Evolutionary conservation across 2,113 vertebrate species (phyloP), one percentile per base, ranked within the genome.

Genomic region (Rhinichthys klamathensis): DNA sequence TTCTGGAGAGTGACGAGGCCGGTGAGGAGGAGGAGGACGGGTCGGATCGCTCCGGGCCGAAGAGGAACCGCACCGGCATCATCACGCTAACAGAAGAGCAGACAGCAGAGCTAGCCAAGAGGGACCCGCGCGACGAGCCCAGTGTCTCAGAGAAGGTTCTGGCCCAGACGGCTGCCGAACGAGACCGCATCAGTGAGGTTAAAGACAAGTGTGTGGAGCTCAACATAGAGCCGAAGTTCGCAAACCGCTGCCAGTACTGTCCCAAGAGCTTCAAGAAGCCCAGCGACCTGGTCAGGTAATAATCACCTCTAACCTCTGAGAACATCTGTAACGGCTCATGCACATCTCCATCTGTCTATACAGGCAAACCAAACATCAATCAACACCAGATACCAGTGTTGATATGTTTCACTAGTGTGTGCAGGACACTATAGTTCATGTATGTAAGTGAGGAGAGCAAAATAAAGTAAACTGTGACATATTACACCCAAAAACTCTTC

Each of bases 181-280:
- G 97, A 85, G 97, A 99, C 90, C 96, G 98, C 35, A 95, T 99
- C 91, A 99, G 98, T 18, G 98, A 99, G 93, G 96, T 99, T 83
- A 98, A 97, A 88, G 98, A 99, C 89, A 97, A 97, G 79, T 96
- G 95, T 1, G 96, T 96, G 0, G 97, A 97, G 88, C 92, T 98
- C 63, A 96, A 98, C 91, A 95, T 96, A 0, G 98, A 99, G 82
- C 98, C 98, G 32, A 98, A 97, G 92, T 97, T 97, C 1, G 95
- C 97, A 87, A 99, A 99, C 93, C 96, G 97, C 88, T 99, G 98
- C 88, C 94, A 84, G 85, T 99, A 91, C 65, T 99, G 98, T 83
- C 97, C 98, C 35, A 99, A 99, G 93, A 99, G 97, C 92, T 99
- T 99, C 93, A 98, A 98, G 94, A 99, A 99, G 86, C 98, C 98